A percentile compares a stretch with the other conserved stretches of the same genome.
phyloP scores from a whole-genome alignment of 2,113 vertebrate genomes.

The Nothobranchius kuhntae region DNA sequence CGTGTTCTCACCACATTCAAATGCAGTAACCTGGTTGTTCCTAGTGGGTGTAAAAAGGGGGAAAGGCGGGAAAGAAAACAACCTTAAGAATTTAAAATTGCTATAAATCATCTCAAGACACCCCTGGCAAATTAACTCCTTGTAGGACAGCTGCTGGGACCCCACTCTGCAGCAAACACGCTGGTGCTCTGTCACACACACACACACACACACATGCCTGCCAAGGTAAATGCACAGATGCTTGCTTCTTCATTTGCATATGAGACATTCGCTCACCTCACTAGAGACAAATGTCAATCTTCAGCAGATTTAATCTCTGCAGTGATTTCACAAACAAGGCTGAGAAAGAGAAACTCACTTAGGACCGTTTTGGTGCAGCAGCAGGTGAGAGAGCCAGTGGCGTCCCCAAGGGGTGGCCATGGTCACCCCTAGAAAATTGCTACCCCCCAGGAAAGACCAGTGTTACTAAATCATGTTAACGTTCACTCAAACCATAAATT shows the following conservation, averaged over 20 bases:
- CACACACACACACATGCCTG: constrained; percentile 35
- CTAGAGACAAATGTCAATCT: constrained; percentile 14
- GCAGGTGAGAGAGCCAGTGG: constrained; percentile 44
- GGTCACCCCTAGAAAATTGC: no score
- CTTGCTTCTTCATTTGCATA: constrained; percentile 54
- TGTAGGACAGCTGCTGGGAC: no score
- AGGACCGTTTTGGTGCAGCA: constrained; percentile 14
- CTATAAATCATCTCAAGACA: constrained; percentile 52
- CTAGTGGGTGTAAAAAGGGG: constrained; percentile 11
- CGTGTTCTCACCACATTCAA: neutral
- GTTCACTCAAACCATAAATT: no score
- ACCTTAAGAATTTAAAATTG: constrained; percentile 45
- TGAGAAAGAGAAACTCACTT: constrained; percentile 6
- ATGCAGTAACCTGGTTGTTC: constrained; percentile 11
- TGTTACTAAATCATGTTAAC: no score
- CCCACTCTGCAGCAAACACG: no score
- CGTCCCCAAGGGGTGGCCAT: no score
- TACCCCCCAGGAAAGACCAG: no score
- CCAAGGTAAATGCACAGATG: constrained; percentile 22
- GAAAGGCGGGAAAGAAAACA: constrained; percentile 14
- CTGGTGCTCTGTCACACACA: neutral
- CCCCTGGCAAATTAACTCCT: constrained; percentile 34
- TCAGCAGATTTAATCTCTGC: neutral
- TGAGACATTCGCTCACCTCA: constrained; percentile 48
- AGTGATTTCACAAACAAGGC: neutral